Base-by-base conservation (phyloP, 2,113 vertebrate genomes). In the Petrocephalus microphthalmus region DNA sequence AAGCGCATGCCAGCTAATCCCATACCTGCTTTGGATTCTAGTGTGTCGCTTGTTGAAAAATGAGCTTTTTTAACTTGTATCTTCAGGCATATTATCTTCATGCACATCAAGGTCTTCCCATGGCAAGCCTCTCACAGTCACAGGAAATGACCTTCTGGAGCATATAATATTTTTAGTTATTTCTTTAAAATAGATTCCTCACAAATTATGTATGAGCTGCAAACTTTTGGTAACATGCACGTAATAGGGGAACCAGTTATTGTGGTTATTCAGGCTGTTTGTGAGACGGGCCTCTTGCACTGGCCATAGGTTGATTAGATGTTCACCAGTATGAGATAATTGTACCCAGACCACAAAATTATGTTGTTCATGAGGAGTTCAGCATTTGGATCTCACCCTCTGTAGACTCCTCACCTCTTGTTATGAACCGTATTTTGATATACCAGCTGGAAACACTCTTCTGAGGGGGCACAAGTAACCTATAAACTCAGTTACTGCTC, bases 51-150 rank as follows among this genome's bases (percentile, higher is more conserved):
- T 53, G 51, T 53, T 53, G 49, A 33, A 53, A 49, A 85, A 85
- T 85, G 25, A 54, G 51, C n/a, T 85, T 85, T 29, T 42, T 17
- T 15, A 81, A 33, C 15, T 71, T 71, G 29, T 81, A 25, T 42
- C 83, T 83, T 83, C 81, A 49, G 81, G 81, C 81, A 49, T 49
- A 49, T 83, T 83, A 85, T 85, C 51, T 85, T 29, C 25, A 53
- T 33, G 83, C 83, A 83, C 81, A 83, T 49, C 19, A 22, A 83
- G 45, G n/a, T 49, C 45, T 13, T 83, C 81, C 42, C 81, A 85
- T 53, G 83, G 33, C 83, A 53, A 47, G 83, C 47, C 71, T 78
- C 71, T 78, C n/a, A 19, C 45, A 54, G 20, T 49, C 13, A 33
- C 51, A 7, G 25, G 51, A 33, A 33, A 5, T 49, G 81, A 47